Conservation (phyloP, 2,797 vertebrate genomes). For the Thunnus albacares region DNA sequence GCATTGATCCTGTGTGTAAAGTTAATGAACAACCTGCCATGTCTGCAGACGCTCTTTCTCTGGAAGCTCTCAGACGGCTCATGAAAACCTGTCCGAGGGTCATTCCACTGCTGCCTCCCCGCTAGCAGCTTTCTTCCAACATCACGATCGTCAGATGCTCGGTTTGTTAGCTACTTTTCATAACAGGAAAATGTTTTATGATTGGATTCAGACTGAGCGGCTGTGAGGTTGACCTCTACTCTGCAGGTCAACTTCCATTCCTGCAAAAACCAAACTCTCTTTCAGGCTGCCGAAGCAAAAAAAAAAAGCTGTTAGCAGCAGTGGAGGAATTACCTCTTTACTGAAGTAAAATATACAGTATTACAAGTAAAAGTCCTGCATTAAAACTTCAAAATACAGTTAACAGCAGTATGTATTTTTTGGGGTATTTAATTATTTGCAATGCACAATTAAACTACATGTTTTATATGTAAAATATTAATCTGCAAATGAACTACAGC, state of each 20-base stretch:
- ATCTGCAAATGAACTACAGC: too few species aligned
- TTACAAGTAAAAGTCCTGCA: neutral
- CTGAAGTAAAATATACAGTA: too few species aligned
- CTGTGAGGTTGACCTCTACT: neutral
- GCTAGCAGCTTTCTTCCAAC: too few species aligned
- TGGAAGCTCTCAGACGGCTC: conserved; percentile 6
- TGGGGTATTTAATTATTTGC: too few species aligned
- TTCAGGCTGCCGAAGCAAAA: neutral
- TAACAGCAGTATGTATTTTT: too few species aligned
- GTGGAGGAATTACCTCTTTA: too few species aligned
- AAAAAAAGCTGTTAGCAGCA: too few species aligned
- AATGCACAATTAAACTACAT: too few species aligned
- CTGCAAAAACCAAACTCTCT: neutral
- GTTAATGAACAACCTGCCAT: conserved; percentile 43
- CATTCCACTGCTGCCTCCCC: neutral
- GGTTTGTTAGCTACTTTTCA: neutral
- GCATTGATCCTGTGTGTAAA: conserved; percentile 29
- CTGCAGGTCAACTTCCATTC: conserved; percentile 2
- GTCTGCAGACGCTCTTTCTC: conserved; percentile 24
- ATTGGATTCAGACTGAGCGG: neutral
- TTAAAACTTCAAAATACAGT: neutral
- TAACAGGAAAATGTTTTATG: neutral
- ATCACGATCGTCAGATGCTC: neutral
- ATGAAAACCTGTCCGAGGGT: neutral
- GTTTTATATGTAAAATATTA: too few species aligned